Evolutionary conservation across 2,113 vertebrate species (phyloP).

Genomic region (Melospiza melodia): DNA sequence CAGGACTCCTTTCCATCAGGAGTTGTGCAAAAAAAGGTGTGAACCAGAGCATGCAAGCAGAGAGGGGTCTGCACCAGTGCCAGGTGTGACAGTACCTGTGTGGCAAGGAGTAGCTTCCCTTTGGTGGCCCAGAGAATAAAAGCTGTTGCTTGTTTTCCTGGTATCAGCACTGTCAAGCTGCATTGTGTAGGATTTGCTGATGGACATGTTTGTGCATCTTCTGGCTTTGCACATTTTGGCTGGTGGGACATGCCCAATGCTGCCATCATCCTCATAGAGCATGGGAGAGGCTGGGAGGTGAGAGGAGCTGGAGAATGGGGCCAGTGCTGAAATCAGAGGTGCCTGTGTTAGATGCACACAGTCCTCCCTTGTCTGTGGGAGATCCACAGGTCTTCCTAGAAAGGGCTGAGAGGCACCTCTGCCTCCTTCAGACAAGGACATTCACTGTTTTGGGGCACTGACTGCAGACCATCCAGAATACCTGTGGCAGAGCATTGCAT

Average conservation of each 20-base stretch:
- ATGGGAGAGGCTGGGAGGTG: neutral
- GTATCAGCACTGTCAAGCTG: neutral
- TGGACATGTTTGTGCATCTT: neutral
- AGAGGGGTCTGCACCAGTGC: neutral
- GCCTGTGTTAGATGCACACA: neutral
- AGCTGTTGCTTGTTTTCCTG: neutral
- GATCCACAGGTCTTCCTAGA: neutral
- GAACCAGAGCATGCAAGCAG: neutral
- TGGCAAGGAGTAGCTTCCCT: neutral
- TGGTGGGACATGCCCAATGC: neutral
- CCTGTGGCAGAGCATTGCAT: neutral
- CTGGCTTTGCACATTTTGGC: neutral
- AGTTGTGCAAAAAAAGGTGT: neutral
- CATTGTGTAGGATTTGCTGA: neutral
- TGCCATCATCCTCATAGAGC: neutral
- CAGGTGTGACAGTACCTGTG: neutral
- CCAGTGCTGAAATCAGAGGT: neutral
- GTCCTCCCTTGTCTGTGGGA: neutral
- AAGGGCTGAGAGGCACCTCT: neutral
- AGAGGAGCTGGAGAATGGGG: neutral
- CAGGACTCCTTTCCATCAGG: neutral
- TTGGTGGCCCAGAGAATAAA: neutral
- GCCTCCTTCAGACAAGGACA: neutral
- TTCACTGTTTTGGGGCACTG: neutral
- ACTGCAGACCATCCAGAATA: neutral